Conservation (phyloP, 2,113 vertebrate species). For the Stigmatopora argus region DNA sequence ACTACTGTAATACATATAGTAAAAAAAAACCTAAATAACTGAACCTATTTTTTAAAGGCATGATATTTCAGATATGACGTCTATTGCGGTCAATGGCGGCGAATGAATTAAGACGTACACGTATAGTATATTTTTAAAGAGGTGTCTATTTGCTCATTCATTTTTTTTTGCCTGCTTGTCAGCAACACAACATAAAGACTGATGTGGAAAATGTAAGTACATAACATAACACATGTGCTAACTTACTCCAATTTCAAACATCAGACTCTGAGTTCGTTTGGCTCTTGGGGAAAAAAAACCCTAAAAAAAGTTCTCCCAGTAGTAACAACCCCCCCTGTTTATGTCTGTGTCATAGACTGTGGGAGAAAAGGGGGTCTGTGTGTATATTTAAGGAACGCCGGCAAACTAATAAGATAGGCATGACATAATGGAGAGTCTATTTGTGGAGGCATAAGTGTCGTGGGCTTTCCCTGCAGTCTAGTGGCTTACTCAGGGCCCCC, state of each 20-base stretch:
- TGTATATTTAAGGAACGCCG: constrained; percentile 46
- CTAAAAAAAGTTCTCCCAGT: constrained; percentile 9
- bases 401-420: constrained; percentile 24
- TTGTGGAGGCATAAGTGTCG: constrained; percentile 40
- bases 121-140: neutral
- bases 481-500: constrained; percentile 31
- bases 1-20: no score
- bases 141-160: constrained; percentile 2
- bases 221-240: constrained; percentile 31
- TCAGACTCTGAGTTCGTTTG: constrained; percentile 37
- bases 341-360: constrained; percentile 36
- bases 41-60: no score
- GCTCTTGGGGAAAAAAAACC: constrained; percentile 19
- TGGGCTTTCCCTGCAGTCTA: constrained; percentile 42
- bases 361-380: constrained; percentile 25
- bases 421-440: constrained; percentile 61
- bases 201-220: constrained; percentile 32
- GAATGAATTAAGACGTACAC: no score
- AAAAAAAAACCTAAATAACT: no score
- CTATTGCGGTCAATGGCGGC: no score
- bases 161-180: constrained; percentile 11
- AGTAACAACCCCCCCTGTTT: constrained; percentile 31
- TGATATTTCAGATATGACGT: no score
- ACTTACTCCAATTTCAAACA: constrained; percentile 33
- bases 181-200: constrained; percentile 8